A percentile compares a stretch with the other conserved stretches of the same genome.
These are phyloP conservation scores for Calameuta pallipes DNA, from an alignment of 2,888 invertebrate genomes.

Conservation along the genomic window DNA sequence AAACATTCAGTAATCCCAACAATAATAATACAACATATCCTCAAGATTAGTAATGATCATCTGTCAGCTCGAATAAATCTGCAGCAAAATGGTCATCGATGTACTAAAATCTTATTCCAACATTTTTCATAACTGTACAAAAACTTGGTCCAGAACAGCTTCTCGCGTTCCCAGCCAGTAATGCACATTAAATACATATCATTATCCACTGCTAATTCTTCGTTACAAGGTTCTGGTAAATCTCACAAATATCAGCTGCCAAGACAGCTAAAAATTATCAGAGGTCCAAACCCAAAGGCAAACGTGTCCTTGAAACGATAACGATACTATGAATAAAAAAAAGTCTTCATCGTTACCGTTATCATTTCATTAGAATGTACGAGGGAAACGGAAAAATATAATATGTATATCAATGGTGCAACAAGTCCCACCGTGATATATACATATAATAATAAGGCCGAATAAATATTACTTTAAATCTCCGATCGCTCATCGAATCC, in stretches of 20 bases:
- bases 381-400: neutral
- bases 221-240: neutral
- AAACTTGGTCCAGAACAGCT: slow-evolving; percentile 23
- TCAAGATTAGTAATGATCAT: neutral
- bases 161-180: neutral
- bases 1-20: neutral
- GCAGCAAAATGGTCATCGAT: neutral
- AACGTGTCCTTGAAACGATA: neutral
- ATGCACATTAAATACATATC: neutral
- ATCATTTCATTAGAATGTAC: neutral
- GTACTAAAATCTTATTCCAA: neutral
- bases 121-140: slow-evolving; percentile 17
- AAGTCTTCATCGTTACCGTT: neutral
- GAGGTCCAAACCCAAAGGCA: neutral
- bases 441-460: neutral
- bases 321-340: neutral
- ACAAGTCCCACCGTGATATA: neutral
- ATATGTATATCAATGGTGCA: neutral
- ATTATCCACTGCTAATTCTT: neutral
- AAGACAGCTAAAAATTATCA: neutral
- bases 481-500: neutral
- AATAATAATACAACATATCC: neutral
- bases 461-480: neutral
- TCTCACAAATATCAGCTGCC: neutral
- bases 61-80: neutral